These are phyloP conservation scores for Globicephala melas DNA, from an alignment of 2,113 vertebrate genomes.

Conservation along the genomic window DNA sequence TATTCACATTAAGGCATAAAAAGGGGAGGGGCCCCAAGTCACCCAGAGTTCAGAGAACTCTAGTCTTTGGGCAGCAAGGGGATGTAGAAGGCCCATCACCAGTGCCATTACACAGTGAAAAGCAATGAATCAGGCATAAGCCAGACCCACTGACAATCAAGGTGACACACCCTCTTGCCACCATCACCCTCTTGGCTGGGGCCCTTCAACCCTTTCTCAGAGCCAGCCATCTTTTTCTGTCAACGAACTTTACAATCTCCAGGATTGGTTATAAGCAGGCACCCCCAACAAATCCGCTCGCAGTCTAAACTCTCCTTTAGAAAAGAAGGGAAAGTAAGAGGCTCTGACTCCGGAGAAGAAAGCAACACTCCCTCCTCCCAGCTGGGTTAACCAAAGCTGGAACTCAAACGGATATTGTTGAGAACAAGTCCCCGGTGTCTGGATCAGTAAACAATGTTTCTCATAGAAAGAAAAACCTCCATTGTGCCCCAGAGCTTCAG, in stretches of 20 bases:
- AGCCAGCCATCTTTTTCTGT: not conserved
- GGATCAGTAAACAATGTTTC: constrained; percentile 32
- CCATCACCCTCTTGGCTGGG: not conserved
- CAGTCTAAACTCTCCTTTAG: not conserved
- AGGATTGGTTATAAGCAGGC: not conserved
- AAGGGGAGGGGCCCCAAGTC: not conserved
- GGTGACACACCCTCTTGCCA: not conserved
- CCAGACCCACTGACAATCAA: not conserved
- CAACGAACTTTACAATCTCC: not conserved
- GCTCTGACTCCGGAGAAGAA: constrained; percentile 20
- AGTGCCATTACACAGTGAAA: not conserved
- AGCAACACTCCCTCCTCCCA: not conserved
- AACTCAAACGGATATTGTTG: constrained; percentile 60
- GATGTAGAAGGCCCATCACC: not conserved
- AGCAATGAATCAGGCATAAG: not conserved
- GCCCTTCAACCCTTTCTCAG: not conserved
- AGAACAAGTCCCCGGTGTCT: constrained; percentile 56
- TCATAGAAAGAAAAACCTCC: not conserved
- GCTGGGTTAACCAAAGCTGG: not conserved
- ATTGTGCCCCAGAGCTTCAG: not conserved
- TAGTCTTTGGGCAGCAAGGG: not conserved
- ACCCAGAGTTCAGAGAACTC: not conserved
- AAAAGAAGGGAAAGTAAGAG: constrained; percentile 3
- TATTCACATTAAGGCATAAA: not conserved
- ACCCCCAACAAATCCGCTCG: not conserved